phyloP scores from a whole-genome alignment of 2,113 vertebrate genomes.

The Meles meles region DNA sequence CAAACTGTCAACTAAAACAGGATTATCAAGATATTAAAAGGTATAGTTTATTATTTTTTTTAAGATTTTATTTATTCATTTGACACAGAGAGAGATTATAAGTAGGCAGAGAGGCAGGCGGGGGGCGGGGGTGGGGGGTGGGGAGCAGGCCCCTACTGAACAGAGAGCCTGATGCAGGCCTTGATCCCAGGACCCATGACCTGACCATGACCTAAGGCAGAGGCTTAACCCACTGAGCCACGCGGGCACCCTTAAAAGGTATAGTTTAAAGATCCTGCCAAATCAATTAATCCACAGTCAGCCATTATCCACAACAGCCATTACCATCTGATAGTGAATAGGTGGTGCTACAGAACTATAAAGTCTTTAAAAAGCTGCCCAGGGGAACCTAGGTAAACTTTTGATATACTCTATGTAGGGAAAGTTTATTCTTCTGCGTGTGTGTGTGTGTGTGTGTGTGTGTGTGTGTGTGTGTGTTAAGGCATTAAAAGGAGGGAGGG shows the following conservation, averaged over 20 bases:
- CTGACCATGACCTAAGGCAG: too few species aligned
- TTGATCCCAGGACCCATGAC: too few species aligned
- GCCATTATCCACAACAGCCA: not conserved
- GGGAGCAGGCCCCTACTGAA: too few species aligned
- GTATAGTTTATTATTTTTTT: not conserved
- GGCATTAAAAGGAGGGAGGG: not conserved
- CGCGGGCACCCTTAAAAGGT: not conserved
- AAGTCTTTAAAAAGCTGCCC: not conserved
- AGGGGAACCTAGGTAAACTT: not conserved
- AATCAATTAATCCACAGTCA: conserved; percentile 27
- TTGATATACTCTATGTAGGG: not conserved
- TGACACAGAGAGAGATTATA: too few species aligned
- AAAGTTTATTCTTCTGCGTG: not conserved
- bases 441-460: not conserved
- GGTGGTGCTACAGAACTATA: not conserved
- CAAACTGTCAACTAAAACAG: conserved; percentile 31
- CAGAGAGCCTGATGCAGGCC: too few species aligned
- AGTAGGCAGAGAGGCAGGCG: too few species aligned
- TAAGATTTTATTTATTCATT: too few species aligned
- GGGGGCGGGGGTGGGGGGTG: too few species aligned
- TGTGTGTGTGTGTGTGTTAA: not conserved
- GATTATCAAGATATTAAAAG: conserved; percentile 7
- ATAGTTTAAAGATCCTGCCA: not conserved
- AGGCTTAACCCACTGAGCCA: too few species aligned
- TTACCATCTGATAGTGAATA: not conserved